Evolutionary conservation across 1,140 invertebrate genomes (phyloP), one percentile per base, ranked within the genome.

Genomic region (Scaptomyza graminum): DNA sequence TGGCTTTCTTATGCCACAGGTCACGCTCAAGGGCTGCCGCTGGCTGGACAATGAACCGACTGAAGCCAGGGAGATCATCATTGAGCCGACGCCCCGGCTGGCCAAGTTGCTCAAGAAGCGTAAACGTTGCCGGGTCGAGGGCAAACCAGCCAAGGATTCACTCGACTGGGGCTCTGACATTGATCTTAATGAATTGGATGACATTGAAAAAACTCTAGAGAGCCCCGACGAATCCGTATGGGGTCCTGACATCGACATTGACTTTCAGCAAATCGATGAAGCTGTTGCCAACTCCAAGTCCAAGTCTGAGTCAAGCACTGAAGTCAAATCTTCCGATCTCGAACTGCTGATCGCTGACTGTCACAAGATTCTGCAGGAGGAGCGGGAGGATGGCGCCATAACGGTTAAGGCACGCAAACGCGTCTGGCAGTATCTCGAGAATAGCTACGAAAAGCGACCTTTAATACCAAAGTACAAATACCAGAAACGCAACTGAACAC

Each of bases 41-140:
- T 79, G 77, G 77, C 57, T 79, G 43, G 65, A 76, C 31, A 31
- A 64, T 1, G 50, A 69, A 2, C n/a, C 41, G 18, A 16, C 60
- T 22, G 41, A 59, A 15, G 22, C 54, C 5, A 66, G 44, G 16
- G 9, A 56, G 3, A 77, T 89, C 77, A 18, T 75, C 92, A 92
- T 87, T 55, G 13, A 90, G 76, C 31, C 67, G 5, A 37, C 47
- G 13, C 46, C 43, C 5, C 55, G 49, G 7, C 8, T 61, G 34
- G 51, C 70, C 1, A 68, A 55, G 55, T 41, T 71, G 13, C 49
- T 73, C 13, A 63, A 70, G n/a, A 13, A 52, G 0, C 5, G 5
- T 8, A 56, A 56, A 54, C 7, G 3, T 13, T 8, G 9, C 7
- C 11, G 13, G 2, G 9, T 15, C 13, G 11, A 39, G 9, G 9